phyloP scores from a whole-genome alignment of 2,888 invertebrate species.

The Drosophila nigricruria region DNA sequence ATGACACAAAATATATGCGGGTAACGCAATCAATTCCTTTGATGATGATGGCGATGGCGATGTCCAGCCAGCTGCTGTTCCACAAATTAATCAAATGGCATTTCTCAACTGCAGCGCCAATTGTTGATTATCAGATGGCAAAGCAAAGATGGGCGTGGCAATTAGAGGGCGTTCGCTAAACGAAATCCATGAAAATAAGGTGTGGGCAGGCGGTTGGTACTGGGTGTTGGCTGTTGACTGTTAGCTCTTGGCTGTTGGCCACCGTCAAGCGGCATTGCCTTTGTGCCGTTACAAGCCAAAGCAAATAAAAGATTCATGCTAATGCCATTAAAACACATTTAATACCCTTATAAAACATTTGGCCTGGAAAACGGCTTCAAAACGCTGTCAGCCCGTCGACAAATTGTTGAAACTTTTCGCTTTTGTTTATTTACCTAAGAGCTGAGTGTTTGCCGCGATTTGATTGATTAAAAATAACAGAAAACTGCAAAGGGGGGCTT shows the following conservation, averaged over 20 bases:
- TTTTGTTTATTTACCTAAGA: slow-evolving; percentile 10
- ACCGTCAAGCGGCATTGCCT: slow-evolving; percentile 12
- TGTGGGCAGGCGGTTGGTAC: slow-evolving; percentile 10
- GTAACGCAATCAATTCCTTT: slow-evolving; percentile 67
- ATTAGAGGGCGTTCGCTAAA: slow-evolving; percentile 50
- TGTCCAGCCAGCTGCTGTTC: slow-evolving; percentile 30
- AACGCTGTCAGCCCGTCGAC: slow-evolving; percentile 42
- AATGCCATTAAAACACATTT: slow-evolving; percentile 72
- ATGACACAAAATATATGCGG: slow-evolving; percentile 52
- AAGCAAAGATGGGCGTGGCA: slow-evolving; percentile 26
- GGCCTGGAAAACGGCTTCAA: slow-evolving; percentile 29
- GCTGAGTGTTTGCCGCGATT: slow-evolving; percentile 9
- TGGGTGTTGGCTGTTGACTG: neutral
- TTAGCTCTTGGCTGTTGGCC: neutral
- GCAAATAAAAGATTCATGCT: slow-evolving; percentile 73
- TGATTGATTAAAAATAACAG: slow-evolving; percentile 11
- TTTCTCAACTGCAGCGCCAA: slow-evolving; percentile 34
- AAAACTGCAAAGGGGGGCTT: neutral
- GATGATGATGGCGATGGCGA: slow-evolving; percentile 41
- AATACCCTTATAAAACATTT: slow-evolving; percentile 67
- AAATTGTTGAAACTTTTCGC: slow-evolving; percentile 19
- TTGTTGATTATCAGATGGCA: slow-evolving; percentile 54
- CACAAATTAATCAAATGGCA: slow-evolving; percentile 58
- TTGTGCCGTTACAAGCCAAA: slow-evolving; percentile 27
- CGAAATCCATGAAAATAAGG: slow-evolving; percentile 41